A percentile compares a stretch with the other conserved stretches of the same genome.
phyloP scores from a whole-genome alignment of 2,113 vertebrate genomes.

The Zosterops pallidus region DNA sequence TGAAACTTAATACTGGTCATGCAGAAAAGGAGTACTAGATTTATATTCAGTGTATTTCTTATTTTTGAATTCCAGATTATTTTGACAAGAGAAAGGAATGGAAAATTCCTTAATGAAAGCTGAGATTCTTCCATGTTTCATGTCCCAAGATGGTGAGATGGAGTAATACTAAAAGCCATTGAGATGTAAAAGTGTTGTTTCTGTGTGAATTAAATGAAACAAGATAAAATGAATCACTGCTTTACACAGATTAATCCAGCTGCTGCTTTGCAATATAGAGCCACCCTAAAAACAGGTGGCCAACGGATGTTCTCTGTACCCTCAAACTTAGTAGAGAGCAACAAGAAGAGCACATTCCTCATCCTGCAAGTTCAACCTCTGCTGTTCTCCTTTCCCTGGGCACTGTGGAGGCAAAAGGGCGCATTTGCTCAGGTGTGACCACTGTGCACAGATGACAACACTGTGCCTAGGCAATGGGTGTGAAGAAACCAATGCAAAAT shows the following conservation, averaged over 20 bases:
- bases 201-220: neutral
- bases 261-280: neutral
- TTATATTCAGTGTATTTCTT: neutral
- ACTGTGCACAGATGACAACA: accelerated
- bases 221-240: neutral
- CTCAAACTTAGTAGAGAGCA: neutral
- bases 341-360: neutral
- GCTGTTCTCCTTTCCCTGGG: neutral
- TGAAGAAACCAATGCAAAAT: neutral
- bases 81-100: neutral
- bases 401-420: neutral
- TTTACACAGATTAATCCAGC: neutral
- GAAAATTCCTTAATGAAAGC: neutral
- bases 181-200: neutral
- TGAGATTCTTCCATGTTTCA: neutral
- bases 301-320: neutral
- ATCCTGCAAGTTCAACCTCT: neutral
- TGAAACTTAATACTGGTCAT: neutral
- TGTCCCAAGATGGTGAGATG: neutral
- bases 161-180: neutral
- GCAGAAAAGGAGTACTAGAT: neutral
- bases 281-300: neutral
- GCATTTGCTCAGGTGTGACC: neutral
- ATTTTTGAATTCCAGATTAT: neutral
- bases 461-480: neutral